These are phyloP conservation scores for Zoanthus sociatus DNA, from an alignment of 92 coral and sea anemone species.

Conservation along the genomic window DNA sequence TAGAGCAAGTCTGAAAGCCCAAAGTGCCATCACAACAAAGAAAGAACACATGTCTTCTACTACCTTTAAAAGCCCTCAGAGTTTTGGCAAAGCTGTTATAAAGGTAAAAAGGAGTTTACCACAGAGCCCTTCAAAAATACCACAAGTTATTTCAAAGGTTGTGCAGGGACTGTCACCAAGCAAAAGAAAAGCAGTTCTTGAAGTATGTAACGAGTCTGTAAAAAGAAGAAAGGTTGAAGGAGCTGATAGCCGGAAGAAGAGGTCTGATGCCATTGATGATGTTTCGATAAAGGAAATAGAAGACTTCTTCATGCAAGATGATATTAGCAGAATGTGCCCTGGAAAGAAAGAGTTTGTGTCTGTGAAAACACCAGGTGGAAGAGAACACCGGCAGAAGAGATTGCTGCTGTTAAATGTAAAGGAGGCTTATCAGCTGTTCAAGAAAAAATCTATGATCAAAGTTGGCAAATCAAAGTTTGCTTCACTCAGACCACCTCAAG, in stretches of 20 bases:
- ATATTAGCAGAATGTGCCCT: constrained; percentile 64
- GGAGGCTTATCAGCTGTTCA: constrained; percentile 60
- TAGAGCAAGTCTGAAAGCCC: constrained; percentile 40
- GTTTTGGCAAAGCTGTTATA: too few relatives aligned
- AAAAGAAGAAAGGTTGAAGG: neutral
- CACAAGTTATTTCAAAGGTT: too few relatives aligned
- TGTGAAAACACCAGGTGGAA: constrained; percentile 46
- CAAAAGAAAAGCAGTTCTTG: too few relatives aligned
- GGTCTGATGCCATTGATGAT: constrained; percentile 63
- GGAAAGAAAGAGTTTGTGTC: constrained; percentile 60
- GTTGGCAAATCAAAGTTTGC: constrained; percentile 42
- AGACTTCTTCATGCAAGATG: constrained; percentile 54
- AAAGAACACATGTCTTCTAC: neutral
- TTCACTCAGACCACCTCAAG: constrained; percentile 64
- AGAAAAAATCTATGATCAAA: constrained; percentile 39
- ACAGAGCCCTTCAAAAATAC: too few relatives aligned
- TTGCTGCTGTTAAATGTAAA: constrained; percentile 60
- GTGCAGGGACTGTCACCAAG: too few relatives aligned
- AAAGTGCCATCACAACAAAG: constrained; percentile 22
- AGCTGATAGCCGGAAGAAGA: constrained; percentile 57
- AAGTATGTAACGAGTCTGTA: too few relatives aligned
- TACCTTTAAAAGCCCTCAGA: too few relatives aligned
- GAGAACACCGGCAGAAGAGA: constrained; percentile 62
- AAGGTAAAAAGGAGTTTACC: too few relatives aligned
- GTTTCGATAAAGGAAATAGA: constrained; percentile 36